Evolutionary conservation across 2,797 vertebrate genomes (phyloP).

Genomic region (Moxostoma hubbsi): DNA sequence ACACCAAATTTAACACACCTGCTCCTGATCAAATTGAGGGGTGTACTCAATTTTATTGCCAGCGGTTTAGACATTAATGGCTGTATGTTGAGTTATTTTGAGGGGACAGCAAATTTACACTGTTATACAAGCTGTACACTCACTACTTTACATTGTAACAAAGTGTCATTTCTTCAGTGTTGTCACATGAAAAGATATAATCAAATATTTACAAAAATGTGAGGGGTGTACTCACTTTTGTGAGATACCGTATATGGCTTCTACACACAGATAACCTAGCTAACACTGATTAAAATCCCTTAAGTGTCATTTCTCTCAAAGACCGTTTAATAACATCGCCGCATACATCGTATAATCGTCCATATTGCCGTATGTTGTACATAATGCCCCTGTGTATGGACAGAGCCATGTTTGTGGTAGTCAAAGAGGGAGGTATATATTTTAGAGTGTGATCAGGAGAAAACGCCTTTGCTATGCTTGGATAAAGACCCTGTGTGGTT

Average conservation of each 20-base stretch:
- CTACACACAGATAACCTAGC: constrained; percentile 28
- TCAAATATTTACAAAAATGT: too few species aligned
- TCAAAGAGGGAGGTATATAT: constrained; percentile 37
- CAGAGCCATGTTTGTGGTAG: constrained; percentile 75
- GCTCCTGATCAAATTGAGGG: too few species aligned
- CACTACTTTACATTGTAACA: too few species aligned
- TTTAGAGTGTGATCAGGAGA: constrained; percentile 64
- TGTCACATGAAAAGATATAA: too few species aligned
- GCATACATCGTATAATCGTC: constrained; percentile 30
- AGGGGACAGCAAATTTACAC: too few species aligned
- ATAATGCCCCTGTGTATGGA: constrained; percentile 71
- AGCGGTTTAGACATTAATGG: too few species aligned
- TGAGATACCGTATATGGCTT: not conserved
- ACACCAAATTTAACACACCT: too few species aligned
- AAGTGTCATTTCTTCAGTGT: too few species aligned
- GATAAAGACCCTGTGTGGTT: constrained; percentile 77
- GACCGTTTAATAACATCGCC: constrained; percentile 16
- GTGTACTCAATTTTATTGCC: too few species aligned
- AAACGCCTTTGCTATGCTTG: constrained; percentile 39
- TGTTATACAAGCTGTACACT: too few species aligned
- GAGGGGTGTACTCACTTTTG: too few species aligned
- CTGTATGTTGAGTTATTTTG: too few species aligned
- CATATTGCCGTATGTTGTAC: constrained; percentile 13
- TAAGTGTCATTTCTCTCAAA: constrained; percentile 19
- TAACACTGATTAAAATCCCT: constrained; percentile 35